These are phyloP conservation scores for Drosophila prosaltans DNA, from an alignment of 1,140 invertebrate species.

Conservation along the genomic window DNA sequence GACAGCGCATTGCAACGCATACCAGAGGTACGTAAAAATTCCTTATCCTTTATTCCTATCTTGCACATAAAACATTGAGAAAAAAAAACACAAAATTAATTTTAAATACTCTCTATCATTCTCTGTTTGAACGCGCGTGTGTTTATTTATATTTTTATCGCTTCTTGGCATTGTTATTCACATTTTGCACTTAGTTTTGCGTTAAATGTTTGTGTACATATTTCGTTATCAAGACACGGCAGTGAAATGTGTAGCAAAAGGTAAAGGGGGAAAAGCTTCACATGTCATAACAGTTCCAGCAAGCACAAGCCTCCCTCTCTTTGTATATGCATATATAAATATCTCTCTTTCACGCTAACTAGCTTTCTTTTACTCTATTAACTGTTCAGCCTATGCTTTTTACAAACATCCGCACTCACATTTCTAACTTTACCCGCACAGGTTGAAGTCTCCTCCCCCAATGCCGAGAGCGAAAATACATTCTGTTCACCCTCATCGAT, in stretches of 20 bases:
- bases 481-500: conserved; percentile 82
- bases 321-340: conserved; percentile 3
- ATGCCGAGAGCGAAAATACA: conserved; percentile 86
- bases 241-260: not conserved
- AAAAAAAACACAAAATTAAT: too few species aligned
- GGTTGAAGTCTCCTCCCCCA: conserved; percentile 84
- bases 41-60: not conserved
- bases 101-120: not conserved
- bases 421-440: conserved; percentile 30
- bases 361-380: not conserved
- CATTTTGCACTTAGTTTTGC: conserved; percentile 55
- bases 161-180: conserved; percentile 62
- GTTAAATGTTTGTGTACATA: conserved; percentile 53
- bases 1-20: conserved; percentile 94
- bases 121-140: conserved; percentile 15
- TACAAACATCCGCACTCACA: not conserved
- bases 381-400: not conserved
- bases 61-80: too few species aligned
- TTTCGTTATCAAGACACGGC: conserved; percentile 53
- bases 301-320: not conserved
- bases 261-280: conserved; percentile 6
- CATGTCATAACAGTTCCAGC: conserved; percentile 27
- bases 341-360: not conserved
- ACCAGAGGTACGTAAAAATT: conserved; percentile 87
- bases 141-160: conserved; percentile 73